Conservation (phyloP, 2,797 vertebrate genomes). For the Lepilemur septentrionalis region DNA sequence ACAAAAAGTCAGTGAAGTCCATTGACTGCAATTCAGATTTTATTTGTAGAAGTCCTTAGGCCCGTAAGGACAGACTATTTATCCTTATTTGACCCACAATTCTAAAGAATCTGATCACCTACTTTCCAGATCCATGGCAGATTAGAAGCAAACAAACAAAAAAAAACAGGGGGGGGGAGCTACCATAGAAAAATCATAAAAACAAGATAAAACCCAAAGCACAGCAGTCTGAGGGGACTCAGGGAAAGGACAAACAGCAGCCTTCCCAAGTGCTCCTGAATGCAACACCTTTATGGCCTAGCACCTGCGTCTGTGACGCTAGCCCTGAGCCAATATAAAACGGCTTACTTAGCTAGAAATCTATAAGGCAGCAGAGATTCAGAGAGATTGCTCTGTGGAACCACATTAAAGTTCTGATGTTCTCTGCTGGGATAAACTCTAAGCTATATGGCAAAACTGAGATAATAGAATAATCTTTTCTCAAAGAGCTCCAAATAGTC, state of each 20-base stretch:
- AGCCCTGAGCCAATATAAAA: neutral
- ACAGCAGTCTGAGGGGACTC: neutral
- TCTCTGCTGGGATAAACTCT: neutral
- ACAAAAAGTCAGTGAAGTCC: neutral
- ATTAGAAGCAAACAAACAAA: slow-evolving; percentile 9
- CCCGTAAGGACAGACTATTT: neutral
- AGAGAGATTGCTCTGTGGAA: neutral
- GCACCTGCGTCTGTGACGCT: neutral
- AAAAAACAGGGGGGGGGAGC: neutral
- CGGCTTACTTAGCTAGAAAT: neutral
- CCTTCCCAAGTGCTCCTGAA: neutral
- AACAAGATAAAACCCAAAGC: neutral
- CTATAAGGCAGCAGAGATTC: neutral
- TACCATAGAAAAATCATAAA: neutral
- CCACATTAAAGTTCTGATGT: neutral
- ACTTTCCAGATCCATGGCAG: neutral
- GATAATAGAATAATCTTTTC: neutral
- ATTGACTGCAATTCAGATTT: neutral
- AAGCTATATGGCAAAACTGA: neutral
- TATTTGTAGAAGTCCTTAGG: neutral
- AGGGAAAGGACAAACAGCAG: neutral
- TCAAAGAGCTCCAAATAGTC: neutral
- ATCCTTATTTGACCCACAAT: neutral
- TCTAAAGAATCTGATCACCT: slow-evolving; percentile 11
- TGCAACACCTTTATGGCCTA: neutral